phyloP scores from a whole-genome alignment of 2,888 invertebrate genomes.

The Anorthoa munda region DNA sequence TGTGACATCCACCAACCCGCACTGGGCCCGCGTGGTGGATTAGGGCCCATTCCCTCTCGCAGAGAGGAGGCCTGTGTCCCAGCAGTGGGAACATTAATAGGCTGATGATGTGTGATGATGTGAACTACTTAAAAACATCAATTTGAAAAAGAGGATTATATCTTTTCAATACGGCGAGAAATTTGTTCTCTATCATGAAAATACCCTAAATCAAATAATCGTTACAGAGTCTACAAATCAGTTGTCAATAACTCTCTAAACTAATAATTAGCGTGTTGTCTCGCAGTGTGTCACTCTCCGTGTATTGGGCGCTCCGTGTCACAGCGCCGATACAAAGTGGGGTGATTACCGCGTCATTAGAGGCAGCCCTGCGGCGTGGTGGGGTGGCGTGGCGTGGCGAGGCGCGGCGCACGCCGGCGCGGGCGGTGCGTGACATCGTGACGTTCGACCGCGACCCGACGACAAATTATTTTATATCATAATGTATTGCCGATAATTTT shows the following conservation, averaged over 20 bases:
- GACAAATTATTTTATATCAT: slow-evolving; percentile 84
- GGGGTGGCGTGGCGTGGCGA: slow-evolving; percentile 17
- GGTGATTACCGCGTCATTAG: slow-evolving; percentile 63
- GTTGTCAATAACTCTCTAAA: neutral
- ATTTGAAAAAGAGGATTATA: too few relatives aligned
- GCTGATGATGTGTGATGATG: too few relatives aligned
- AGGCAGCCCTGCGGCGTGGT: slow-evolving; percentile 65
- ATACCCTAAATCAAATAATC: neutral
- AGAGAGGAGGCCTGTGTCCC: too few relatives aligned
- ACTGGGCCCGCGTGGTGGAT: too few relatives aligned
- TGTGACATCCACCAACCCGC: too few relatives aligned
- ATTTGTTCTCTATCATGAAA: too few relatives aligned
- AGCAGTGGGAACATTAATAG: too few relatives aligned
- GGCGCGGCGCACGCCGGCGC: slow-evolving; percentile 32
- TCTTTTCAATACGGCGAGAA: too few relatives aligned
- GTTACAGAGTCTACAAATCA: neutral
- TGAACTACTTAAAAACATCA: too few relatives aligned
- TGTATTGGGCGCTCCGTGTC: slow-evolving; percentile 34
- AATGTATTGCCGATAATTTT: slow-evolving; percentile 84
- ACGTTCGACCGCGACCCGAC: slow-evolving; percentile 77
- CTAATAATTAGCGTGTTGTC: slow-evolving; percentile 49
- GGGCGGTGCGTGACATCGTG: slow-evolving; percentile 81
- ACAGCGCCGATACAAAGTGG: slow-evolving; percentile 38
- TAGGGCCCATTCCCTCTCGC: too few relatives aligned
- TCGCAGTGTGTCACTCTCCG: slow-evolving; percentile 27